phyloP scores from a whole-genome alignment of 1,140 invertebrate species.

The Hylyphantes graminicola region DNA sequence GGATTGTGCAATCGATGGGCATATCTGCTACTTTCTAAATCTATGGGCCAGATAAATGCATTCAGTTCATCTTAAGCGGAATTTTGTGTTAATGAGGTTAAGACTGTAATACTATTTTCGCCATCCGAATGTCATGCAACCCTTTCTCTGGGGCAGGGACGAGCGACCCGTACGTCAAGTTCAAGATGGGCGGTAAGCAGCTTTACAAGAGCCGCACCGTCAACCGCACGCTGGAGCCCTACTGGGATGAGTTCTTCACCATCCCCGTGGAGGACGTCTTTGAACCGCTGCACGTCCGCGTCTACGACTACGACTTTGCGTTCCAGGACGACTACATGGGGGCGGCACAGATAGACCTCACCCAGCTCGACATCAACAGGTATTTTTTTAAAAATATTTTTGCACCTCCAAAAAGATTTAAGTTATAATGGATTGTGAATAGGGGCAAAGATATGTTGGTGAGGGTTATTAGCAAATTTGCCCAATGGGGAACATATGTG shows the following conservation, averaged over 20 bases:
- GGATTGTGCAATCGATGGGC: too few relatives aligned
- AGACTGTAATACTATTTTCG: not conserved
- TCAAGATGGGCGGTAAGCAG: constrained; percentile 87
- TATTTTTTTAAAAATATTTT: too few relatives aligned
- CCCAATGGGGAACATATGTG: too few relatives aligned
- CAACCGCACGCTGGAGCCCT: constrained; percentile 88
- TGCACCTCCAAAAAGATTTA: too few relatives aligned
- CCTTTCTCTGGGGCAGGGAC: constrained; percentile 77
- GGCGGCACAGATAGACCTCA: constrained; percentile 84
- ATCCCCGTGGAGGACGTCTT: constrained; percentile 95
- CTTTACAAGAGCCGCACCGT: constrained; percentile 95
- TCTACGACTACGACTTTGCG: constrained; percentile 98
- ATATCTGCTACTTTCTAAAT: too few relatives aligned
- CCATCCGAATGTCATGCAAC: not conserved
- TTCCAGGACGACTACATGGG: constrained; percentile 98
- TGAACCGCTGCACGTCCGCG: constrained; percentile 87
- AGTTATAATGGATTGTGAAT: too few relatives aligned
- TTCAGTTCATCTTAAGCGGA: too few relatives aligned
- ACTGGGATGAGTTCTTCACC: constrained; percentile 96
- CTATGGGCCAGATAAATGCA: too few relatives aligned
- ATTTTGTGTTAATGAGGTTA: too few relatives aligned
- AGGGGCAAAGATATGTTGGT: too few relatives aligned
- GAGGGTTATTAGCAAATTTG: too few relatives aligned
- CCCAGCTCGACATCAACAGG: constrained; percentile 83
- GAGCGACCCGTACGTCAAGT: constrained; percentile 98